phyloP scores from a whole-genome alignment of 1,140 invertebrate genomes.

The Zaprionus africanus region DNA sequence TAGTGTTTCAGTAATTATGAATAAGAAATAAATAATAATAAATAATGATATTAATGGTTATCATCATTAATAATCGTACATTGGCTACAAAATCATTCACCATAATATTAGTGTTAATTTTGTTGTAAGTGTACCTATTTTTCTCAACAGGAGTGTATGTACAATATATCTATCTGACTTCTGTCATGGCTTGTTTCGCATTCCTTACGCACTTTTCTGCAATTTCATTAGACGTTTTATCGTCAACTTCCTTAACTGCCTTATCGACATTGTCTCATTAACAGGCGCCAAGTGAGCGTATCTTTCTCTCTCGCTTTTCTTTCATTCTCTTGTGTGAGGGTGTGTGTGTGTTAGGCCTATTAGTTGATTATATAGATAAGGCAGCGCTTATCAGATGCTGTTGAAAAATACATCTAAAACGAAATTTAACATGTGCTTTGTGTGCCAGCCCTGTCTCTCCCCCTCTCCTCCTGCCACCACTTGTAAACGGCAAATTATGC shows the following conservation, averaged over 20 bases:
- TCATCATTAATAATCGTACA: too few relatives aligned
- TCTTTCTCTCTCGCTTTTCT: not conserved
- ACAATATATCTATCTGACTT: not conserved
- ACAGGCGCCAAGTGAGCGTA: not conserved
- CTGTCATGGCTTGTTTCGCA: not conserved
- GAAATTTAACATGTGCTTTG: constrained; percentile 61
- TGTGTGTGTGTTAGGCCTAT: constrained; percentile 19
- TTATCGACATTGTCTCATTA: constrained; percentile 7
- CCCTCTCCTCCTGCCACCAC: not conserved
- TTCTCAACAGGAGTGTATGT: too few relatives aligned
- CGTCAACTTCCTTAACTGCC: not conserved
- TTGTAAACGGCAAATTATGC: constrained; percentile 21
- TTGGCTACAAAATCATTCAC: too few relatives aligned
- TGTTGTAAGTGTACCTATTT: too few relatives aligned
- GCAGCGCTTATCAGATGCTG: constrained; percentile 69
- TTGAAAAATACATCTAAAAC: constrained; percentile 78
- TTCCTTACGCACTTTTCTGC: not conserved
- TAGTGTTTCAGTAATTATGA: too few relatives aligned
- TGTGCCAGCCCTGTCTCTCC: not conserved
- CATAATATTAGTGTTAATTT: too few relatives aligned
- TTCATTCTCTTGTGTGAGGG: not conserved
- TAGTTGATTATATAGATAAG: constrained; percentile 72
- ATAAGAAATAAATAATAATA: too few relatives aligned
- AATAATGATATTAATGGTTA: too few relatives aligned
- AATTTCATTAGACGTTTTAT: not conserved